Conservation (phyloP, 2,113 vertebrate species). For the Cebus imitator region DNA sequence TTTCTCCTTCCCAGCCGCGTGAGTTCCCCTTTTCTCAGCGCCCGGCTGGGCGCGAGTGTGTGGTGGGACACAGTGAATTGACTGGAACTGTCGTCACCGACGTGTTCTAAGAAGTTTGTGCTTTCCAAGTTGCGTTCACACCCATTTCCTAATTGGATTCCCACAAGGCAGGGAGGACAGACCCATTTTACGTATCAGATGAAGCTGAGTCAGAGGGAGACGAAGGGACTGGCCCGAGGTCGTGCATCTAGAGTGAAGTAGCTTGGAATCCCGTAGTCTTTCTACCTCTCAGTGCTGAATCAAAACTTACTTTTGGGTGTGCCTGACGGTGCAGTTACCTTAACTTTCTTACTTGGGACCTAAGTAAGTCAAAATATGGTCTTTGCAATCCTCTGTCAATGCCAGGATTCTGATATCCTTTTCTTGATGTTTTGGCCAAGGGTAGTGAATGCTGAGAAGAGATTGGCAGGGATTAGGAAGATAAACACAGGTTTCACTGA, state of each 20-base stretch:
- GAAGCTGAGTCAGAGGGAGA: constrained; percentile 5
- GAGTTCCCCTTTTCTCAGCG: background rate
- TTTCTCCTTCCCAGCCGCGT: background rate
- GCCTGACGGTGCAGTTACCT: background rate
- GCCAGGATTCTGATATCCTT: constrained; percentile 3
- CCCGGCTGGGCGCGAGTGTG: background rate
- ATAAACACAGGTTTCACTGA: constrained; percentile 5
- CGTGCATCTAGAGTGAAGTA: background rate
- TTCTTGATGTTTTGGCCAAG: constrained; percentile 13
- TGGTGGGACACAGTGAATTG: background rate
- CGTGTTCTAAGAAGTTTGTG: background rate
- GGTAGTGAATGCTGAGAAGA: constrained; percentile 15
- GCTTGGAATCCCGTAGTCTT: background rate
- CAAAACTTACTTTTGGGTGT: background rate
- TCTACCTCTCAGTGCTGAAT: background rate
- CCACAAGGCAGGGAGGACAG: background rate
- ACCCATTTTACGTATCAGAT: background rate
- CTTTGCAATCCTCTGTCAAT: background rate
- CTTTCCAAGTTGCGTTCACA: background rate
- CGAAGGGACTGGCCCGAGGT: background rate
- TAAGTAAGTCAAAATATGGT: background rate
- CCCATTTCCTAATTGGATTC: background rate
- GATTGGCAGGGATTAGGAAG: background rate
- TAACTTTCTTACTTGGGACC: background rate
- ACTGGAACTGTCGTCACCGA: background rate